Evolutionary conservation across 1,140 invertebrate genomes (phyloP).

Genomic region (Meteorus sp.): DNA sequence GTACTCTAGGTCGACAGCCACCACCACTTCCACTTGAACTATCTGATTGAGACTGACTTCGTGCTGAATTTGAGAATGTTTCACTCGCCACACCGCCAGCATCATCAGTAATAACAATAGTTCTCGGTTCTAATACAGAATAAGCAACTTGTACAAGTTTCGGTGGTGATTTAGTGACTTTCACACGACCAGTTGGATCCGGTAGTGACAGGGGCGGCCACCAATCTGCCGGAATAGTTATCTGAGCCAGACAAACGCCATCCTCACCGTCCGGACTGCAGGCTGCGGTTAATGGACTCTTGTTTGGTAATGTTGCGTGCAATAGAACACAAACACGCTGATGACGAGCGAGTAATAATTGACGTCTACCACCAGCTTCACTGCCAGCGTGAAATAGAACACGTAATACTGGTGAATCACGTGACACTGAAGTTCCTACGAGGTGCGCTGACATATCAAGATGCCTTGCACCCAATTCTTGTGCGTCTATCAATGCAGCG

Average conservation of each 20-base stretch:
- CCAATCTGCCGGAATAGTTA: slow-evolving; percentile 82
- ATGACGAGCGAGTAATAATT: slow-evolving; percentile 58
- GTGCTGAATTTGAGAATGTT: slow-evolving; percentile 5
- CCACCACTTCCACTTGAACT: slow-evolving; percentile 34
- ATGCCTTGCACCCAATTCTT: slow-evolving; percentile 72
- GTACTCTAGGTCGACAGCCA: slow-evolving; percentile 72
- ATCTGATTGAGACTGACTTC: slow-evolving; percentile 22
- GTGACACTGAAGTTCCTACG: slow-evolving; percentile 78
- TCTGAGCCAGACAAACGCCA: slow-evolving; percentile 84
- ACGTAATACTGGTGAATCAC: slow-evolving; percentile 83
- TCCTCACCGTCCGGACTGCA: slow-evolving; percentile 88
- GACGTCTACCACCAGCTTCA: slow-evolving; percentile 67
- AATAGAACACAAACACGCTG: slow-evolving; percentile 74
- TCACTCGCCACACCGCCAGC: slow-evolving; percentile 11
- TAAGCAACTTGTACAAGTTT: slow-evolving; percentile 78
- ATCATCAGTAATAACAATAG: slow-evolving; percentile 32
- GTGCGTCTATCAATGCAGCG: slow-evolving; percentile 61
- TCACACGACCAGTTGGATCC: slow-evolving; percentile 59
- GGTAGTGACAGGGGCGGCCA: slow-evolving; percentile 75
- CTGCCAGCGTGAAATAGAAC: slow-evolving; percentile 88
- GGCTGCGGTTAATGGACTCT: slow-evolving; percentile 70
- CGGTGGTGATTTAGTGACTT: slow-evolving; percentile 67
- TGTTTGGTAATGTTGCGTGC: slow-evolving; percentile 66
- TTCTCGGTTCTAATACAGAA: slow-evolving; percentile 77
- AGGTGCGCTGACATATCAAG: slow-evolving; percentile 88